These are phyloP conservation scores for Gobio occitaniae DNA, from an alignment of 2,797 vertebrate species.

Conservation along the genomic window DNA sequence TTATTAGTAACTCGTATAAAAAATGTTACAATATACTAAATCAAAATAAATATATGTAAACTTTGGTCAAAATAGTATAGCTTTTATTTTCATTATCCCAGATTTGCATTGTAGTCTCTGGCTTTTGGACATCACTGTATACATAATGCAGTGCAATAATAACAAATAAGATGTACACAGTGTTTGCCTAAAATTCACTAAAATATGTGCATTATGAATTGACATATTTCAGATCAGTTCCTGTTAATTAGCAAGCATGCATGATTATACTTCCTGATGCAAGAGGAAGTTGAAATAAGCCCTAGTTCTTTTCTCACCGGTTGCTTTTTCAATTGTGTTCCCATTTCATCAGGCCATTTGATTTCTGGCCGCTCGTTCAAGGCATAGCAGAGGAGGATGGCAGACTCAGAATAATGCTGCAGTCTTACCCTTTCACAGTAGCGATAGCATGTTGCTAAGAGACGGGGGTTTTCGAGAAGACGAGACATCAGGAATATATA, in stretches of 20 bases:
- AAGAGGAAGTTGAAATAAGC: neutral
- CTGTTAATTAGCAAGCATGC: neutral
- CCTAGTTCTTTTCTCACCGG: neutral
- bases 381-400: neutral
- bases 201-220: neutral
- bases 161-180: neutral
- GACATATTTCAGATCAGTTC: neutral
- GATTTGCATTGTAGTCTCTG: no score
- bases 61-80: neutral
- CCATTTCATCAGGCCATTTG: conserved; percentile 19
- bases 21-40: neutral
- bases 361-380: conserved; percentile 16
- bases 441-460: conserved; percentile 54
- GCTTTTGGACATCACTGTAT: neutral
- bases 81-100: no score
- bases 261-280: neutral
- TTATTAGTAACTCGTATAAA: neutral
- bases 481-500: conserved; percentile 37
- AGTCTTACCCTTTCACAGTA: conserved; percentile 40
- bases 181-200: neutral
- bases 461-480: conserved; percentile 25
- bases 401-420: conserved; percentile 34
- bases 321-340: neutral
- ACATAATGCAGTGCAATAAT: neutral
- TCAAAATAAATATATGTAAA: neutral